phyloP scores from a whole-genome alignment of 2,797 vertebrate genomes.

The Amazona finschi region DNA sequence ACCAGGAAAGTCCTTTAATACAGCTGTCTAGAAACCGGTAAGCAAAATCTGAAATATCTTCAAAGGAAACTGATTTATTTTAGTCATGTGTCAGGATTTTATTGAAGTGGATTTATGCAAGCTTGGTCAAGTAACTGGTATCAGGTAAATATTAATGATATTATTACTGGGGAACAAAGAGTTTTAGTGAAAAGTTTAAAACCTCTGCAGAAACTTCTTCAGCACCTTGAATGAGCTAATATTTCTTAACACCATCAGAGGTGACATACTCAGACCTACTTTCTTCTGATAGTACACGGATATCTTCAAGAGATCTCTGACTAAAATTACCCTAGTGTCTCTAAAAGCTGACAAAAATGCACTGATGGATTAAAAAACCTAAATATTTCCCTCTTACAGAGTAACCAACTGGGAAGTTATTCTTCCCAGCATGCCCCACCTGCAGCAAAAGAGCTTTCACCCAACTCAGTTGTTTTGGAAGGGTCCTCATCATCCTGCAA shows the following conservation, averaged over 20 bases:
- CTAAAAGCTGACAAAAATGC: neutral
- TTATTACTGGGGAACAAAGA: neutral
- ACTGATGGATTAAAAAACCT: neutral
- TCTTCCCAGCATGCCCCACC: neutral
- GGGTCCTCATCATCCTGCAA: neutral
- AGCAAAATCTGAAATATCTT: neutral
- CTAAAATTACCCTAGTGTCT: neutral
- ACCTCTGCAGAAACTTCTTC: neutral
- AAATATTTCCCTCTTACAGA: neutral
- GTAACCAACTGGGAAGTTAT: neutral
- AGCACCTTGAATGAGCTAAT: neutral
- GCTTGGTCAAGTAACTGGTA: neutral
- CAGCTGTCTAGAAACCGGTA: neutral
- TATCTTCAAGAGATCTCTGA: neutral
- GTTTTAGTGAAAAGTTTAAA: neutral
- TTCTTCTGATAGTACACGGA: neutral
- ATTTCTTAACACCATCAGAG: neutral
- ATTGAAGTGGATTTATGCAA: neutral
- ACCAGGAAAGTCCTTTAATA: neutral
- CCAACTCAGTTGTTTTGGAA: neutral
- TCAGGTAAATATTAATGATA: neutral
- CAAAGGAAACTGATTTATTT: neutral
- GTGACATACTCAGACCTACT: neutral
- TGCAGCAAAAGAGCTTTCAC: neutral
- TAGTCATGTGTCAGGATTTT: neutral